phyloP scores from a whole-genome alignment of 2,888 invertebrate genomes.

The Himalopsyche kuldschensis region DNA sequence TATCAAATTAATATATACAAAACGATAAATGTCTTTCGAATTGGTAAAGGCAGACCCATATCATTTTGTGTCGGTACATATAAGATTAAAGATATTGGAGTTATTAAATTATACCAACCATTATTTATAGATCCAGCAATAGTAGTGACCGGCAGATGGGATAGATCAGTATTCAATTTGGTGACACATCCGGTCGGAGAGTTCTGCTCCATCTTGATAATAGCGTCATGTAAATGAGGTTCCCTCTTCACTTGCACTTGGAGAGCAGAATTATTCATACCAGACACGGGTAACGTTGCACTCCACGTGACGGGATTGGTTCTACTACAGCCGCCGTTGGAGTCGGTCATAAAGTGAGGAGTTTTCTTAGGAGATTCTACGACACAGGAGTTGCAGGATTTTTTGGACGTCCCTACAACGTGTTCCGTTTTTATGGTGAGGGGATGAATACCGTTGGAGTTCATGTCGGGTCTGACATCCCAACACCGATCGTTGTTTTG shows the following conservation, averaged over 20 bases:
- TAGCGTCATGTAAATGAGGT: conserved; percentile 48
- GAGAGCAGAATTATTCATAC: conserved; percentile 44
- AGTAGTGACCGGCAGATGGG: conserved; percentile 47
- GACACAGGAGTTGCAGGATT: conserved; percentile 56
- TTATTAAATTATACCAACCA: conserved; percentile 44
- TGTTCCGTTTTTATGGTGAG: conserved; percentile 58
- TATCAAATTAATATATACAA: too few species aligned
- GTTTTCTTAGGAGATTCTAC: conserved; percentile 48
- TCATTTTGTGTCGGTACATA: too few species aligned
- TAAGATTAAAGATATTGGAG: too few species aligned
- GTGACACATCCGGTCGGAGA: conserved; percentile 60
- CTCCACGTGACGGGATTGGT: conserved; percentile 71
- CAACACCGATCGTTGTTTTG: conserved; percentile 47
- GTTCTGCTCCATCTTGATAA: conserved; percentile 65
- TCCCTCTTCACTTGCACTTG: conserved; percentile 69
- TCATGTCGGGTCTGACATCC: conserved; percentile 43
- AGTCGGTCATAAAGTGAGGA: conserved; percentile 31
- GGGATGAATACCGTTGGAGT: conserved; percentile 54
- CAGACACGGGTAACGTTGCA: conserved; percentile 41
- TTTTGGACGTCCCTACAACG: conserved; percentile 45
- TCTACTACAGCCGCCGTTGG: conserved; percentile 67
- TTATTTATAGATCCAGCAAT: conserved; percentile 56
- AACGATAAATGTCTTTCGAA: too few species aligned
- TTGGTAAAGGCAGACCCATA: too few species aligned
- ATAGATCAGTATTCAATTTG: conserved; percentile 42